Evolutionary conservation across 1,140 invertebrate genomes (phyloP).

Genomic region (Drosophila pandora): DNA sequence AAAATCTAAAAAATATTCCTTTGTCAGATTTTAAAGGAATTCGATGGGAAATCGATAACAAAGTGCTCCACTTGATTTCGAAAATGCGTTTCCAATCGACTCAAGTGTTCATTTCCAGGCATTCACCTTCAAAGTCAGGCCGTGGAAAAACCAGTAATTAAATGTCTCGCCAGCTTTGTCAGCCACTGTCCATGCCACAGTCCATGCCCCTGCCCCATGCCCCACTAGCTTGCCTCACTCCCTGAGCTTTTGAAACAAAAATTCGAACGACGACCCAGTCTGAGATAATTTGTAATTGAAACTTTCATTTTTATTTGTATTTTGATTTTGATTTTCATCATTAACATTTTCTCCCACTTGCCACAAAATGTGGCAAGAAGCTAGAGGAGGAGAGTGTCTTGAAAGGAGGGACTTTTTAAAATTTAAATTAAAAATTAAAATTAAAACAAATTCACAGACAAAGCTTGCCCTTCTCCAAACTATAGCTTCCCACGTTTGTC

Average conservation of each 20-base stretch:
- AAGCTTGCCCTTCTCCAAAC: too few relatives aligned
- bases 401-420: too few relatives aligned
- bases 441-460: too few relatives aligned
- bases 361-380: constrained; percentile 26
- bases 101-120: too few relatives aligned
- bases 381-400: too few relatives aligned
- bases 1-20: too few relatives aligned
- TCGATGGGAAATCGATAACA: too few relatives aligned
- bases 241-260: constrained; percentile 7
- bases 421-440: too few relatives aligned
- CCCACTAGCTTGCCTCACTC: too few relatives aligned
- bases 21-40: too few relatives aligned
- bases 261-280: constrained; percentile 1
- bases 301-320: constrained; percentile 76
- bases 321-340: neutral
- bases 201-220: too few relatives aligned
- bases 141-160: constrained; percentile 75
- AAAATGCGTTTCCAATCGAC: neutral
- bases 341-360: constrained; percentile 32
- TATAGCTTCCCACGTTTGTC: constrained; percentile 8
- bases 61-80: neutral
- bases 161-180: constrained; percentile 51
- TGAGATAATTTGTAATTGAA: constrained; percentile 69
- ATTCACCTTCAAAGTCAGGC: constrained; percentile 71
- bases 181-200: constrained; percentile 26